phyloP scores from a whole-genome alignment of 2,113 vertebrate genomes.

The Rhinolophus sinicus region DNA sequence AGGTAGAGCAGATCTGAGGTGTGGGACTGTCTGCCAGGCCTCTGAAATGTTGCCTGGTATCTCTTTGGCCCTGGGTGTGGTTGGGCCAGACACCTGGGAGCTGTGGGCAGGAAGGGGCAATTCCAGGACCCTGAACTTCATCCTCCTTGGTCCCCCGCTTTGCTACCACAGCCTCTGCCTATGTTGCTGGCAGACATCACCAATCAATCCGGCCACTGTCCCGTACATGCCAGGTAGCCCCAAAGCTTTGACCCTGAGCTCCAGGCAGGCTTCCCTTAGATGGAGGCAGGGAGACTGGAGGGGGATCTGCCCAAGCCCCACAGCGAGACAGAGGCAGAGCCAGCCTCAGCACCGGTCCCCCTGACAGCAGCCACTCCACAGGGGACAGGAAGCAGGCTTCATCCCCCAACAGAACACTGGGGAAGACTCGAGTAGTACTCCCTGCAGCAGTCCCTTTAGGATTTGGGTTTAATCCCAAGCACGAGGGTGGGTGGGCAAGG shows the following conservation, averaged over 20 bases:
- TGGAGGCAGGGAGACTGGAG: background rate
- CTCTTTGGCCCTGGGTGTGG: background rate
- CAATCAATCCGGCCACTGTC: background rate
- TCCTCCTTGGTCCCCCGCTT: background rate
- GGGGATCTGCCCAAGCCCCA: background rate
- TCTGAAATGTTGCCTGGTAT: background rate
- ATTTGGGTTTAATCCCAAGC: conserved; percentile 75
- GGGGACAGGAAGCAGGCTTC: background rate
- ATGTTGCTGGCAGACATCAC: background rate
- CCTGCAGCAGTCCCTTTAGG: background rate
- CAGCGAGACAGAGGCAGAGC: rapidly evolving
- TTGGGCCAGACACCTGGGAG: background rate
- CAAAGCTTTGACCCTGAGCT: background rate
- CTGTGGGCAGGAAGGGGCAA: background rate
- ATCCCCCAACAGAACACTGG: background rate
- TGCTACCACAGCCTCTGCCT: background rate
- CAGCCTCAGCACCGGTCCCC: background rate
- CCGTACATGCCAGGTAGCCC: background rate
- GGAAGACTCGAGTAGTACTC: background rate
- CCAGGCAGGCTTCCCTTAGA: background rate
- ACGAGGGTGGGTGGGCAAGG: conserved; percentile 68
- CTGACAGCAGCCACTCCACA: background rate
- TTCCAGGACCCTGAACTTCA: background rate
- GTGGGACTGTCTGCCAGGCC: background rate
- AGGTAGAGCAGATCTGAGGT: background rate